Conservation (phyloP, 2,113 vertebrate genomes). For the Cyprinodon variegatus region DNA sequence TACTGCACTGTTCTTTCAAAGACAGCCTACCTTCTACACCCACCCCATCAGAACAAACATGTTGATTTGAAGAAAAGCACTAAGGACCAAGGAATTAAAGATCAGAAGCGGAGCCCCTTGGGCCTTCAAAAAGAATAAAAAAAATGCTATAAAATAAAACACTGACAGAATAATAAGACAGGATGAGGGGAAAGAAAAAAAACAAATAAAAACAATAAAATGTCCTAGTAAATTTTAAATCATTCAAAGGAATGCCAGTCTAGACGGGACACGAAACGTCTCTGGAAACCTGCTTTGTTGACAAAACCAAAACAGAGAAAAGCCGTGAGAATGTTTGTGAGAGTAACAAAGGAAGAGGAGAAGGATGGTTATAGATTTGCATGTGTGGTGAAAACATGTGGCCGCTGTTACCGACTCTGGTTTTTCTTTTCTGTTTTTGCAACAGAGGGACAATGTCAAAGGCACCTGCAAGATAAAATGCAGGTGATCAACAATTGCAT, state of each 20-base stretch:
- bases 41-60: conserved; percentile 20
- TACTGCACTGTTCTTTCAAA: conserved; percentile 2
- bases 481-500: conserved; percentile 3
- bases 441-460: not conserved
- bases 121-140: conserved; percentile 34
- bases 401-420: conserved; percentile 59
- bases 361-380: conserved; percentile 60
- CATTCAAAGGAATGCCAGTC: conserved; percentile 12
- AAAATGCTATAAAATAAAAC: conserved; percentile 35
- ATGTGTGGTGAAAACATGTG: conserved; percentile 70
- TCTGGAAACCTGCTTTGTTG: conserved; percentile 27
- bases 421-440: conserved; percentile 38
- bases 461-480: conserved; percentile 3
- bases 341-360: conserved; percentile 37
- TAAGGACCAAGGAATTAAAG: conserved; percentile 24
- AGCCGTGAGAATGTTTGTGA: conserved; percentile 31
- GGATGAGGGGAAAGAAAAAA: conserved; percentile 4
- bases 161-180: conserved; percentile 22
- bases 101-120: conserved; percentile 28
- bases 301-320: conserved; percentile 32
- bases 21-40: not conserved
- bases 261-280: conserved; percentile 5
- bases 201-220: not conserved
- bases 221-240: conserved; percentile 18
- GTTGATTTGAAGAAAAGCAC: conserved; percentile 47